Evolutionary conservation across 2,797 vertebrate genomes (phyloP).

Genomic region (Spea hammondii): DNA sequence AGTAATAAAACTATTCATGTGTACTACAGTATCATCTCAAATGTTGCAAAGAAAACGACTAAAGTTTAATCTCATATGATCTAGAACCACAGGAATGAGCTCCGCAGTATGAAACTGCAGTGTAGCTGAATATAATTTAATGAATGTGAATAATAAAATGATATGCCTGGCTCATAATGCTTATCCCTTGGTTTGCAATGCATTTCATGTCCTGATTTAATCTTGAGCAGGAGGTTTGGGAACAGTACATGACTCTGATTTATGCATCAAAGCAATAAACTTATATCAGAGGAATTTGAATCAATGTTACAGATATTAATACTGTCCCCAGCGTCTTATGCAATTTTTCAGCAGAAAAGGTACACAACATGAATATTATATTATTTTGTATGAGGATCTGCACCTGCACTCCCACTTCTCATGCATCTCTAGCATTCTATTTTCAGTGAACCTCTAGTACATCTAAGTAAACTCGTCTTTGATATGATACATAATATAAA

Average conservation of each 20-base stretch:
- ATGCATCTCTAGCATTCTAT: background rate
- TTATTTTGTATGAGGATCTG: background rate
- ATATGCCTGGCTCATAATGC: too few species aligned
- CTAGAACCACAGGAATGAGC: too few species aligned
- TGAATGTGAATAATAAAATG: too few species aligned
- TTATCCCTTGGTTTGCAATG: background rate
- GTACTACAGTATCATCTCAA: too few species aligned
- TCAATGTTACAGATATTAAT: conserved; percentile 6
- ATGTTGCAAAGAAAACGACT: too few species aligned
- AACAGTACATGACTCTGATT: conserved; percentile 2
- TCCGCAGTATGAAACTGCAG: too few species aligned
- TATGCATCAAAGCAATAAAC: conserved; percentile 10
- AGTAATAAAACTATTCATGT: too few species aligned
- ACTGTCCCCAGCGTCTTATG: background rate
- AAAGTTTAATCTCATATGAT: too few species aligned
- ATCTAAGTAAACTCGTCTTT: conserved; percentile 13
- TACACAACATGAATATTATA: conserved; percentile 21
- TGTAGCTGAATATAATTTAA: too few species aligned
- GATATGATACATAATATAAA: conserved; percentile 28
- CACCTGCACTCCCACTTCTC: background rate
- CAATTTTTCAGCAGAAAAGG: background rate
- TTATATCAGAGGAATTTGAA: conserved; percentile 8
- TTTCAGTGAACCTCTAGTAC: conserved; percentile 5
- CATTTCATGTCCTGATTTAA: background rate
- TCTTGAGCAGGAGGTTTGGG: background rate